Evolutionary conservation across 2,888 invertebrate species (phyloP).

Genomic region (Calephelis perditalis): DNA sequence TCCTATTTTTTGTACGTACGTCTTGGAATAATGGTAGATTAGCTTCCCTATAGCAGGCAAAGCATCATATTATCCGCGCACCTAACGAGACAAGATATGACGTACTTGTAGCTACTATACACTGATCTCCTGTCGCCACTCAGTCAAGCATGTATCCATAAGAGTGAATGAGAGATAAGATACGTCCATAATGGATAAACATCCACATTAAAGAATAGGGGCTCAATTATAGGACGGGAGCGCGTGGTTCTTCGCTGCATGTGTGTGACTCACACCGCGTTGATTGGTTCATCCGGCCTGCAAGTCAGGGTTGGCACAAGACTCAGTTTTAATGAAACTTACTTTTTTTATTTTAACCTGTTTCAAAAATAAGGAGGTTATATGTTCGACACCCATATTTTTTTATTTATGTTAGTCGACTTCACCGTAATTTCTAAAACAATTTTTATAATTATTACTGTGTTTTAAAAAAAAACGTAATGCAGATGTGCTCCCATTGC

Average conservation of each 20-base stretch:
- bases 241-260: slow-evolving; percentile 42
- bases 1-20: slow-evolving; percentile 11
- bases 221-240: slow-evolving; percentile 44
- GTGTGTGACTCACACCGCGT: slow-evolving; percentile 59
- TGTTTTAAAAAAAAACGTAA: too few relatives aligned
- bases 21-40: slow-evolving; percentile 28
- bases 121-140: slow-evolving; percentile 36
- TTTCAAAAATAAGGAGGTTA: too few relatives aligned
- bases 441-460: too few relatives aligned
- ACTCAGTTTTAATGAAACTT: too few relatives aligned
- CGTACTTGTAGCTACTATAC: slow-evolving; percentile 33
- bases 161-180: slow-evolving; percentile 43
- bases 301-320: not conserved
- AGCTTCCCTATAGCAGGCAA: slow-evolving; percentile 30
- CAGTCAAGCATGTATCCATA: slow-evolving; percentile 26
- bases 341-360: too few relatives aligned
- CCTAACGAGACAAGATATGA: slow-evolving; percentile 37
- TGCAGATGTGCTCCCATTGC: too few relatives aligned
- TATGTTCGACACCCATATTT: too few relatives aligned
- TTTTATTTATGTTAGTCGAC: too few relatives aligned
- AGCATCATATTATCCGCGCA: slow-evolving; percentile 39
- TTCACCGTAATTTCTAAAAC: too few relatives aligned
- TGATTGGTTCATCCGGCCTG: slow-evolving; percentile 69
- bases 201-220: slow-evolving; percentile 42
- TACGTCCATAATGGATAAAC: slow-evolving; percentile 33